phyloP scores from a whole-genome alignment of 2,888 invertebrate species.

The Drosophila neotestacea region DNA sequence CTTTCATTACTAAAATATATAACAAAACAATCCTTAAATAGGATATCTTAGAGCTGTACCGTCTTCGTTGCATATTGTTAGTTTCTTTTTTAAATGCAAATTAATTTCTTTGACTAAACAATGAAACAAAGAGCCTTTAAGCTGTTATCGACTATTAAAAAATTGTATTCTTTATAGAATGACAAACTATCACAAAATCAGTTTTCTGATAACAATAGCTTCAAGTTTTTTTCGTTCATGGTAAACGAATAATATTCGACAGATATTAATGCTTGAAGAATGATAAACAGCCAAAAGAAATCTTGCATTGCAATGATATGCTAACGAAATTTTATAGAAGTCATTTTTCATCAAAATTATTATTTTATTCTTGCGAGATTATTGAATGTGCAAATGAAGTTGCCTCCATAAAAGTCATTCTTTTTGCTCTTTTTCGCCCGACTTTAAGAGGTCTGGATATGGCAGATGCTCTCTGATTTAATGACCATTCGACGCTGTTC shows the following conservation, averaged over 20 bases:
- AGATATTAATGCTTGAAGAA: background rate
- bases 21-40: too few species aligned
- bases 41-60: too few species aligned
- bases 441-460: background rate
- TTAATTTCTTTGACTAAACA: background rate
- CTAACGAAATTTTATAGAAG: background rate
- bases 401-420: background rate
- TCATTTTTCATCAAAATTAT: background rate
- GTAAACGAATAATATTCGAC: background rate
- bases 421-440: background rate
- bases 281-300: background rate
- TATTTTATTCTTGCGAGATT: too few species aligned
- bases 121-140: background rate
- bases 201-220: too few species aligned
- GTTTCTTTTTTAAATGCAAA: background rate
- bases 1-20: too few species aligned
- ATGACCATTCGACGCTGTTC: constrained; percentile 14
- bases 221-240: background rate
- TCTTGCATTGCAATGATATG: background rate
- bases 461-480: constrained; percentile 20
- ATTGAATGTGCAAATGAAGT: background rate
- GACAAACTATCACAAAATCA: background rate
- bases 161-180: background rate
- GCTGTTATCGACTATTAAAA: background rate
- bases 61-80: too few species aligned